Evolutionary conservation across 1,140 invertebrate genomes (phyloP).

Genomic region (Bicyclus anynana): DNA sequence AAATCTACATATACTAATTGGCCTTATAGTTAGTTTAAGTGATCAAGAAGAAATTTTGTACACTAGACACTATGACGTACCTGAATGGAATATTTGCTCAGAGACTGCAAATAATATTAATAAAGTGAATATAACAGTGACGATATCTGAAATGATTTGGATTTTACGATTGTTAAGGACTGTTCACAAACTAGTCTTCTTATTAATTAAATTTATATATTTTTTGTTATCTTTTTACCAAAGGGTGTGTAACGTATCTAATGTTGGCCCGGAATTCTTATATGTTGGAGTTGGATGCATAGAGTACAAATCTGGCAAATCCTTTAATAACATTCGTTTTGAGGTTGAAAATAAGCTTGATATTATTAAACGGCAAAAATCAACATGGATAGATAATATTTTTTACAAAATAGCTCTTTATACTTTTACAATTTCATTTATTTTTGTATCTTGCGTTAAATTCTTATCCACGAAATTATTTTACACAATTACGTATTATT

Average conservation of each 20-base stretch:
- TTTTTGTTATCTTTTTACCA: neutral
- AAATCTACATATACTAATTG: slow-evolving; percentile 75
- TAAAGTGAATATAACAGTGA: slow-evolving; percentile 68
- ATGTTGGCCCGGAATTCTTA: neutral
- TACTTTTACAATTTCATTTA: neutral
- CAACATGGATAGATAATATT: neutral
- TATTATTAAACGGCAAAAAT: neutral
- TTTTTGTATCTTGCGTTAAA: neutral
- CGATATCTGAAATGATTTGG: slow-evolving; percentile 78
- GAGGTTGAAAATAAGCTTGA: neutral
- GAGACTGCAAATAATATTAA: slow-evolving; percentile 78
- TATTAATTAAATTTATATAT: neutral
- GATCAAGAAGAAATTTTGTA: slow-evolving; percentile 39
- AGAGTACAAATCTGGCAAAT: too few relatives aligned
- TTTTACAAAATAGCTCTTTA: neutral
- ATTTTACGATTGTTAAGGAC: slow-evolving; percentile 69
- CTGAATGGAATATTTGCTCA: slow-evolving; percentile 78
- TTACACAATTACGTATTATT: neutral
- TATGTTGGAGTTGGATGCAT: too few relatives aligned
- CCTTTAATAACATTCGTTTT: too few relatives aligned
- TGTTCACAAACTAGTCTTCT: neutral
- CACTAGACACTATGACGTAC: neutral
- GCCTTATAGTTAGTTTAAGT: slow-evolving; percentile 62
- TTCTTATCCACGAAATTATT: neutral
- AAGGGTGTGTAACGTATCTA: neutral